Evolutionary conservation across 1,140 invertebrate species (phyloP).

Genomic region (Pseudomyrmex dendroicus): DNA sequence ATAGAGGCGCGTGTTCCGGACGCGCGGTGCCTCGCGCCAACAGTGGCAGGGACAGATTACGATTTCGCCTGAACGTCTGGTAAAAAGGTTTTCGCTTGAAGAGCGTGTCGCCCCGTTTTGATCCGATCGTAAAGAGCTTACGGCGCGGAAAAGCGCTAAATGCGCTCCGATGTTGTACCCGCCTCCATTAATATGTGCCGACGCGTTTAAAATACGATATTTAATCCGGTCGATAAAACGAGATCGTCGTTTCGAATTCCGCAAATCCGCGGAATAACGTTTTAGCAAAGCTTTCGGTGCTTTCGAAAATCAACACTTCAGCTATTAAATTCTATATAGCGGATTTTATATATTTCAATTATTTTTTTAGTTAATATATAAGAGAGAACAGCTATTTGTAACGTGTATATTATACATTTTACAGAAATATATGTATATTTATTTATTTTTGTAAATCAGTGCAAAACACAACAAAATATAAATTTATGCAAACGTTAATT

Average conservation of each 20-base stretch:
- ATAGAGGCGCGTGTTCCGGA: slow-evolving; percentile 68
- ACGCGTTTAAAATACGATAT: slow-evolving; percentile 58
- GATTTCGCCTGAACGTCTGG: slow-evolving; percentile 54
- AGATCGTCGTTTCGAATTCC: slow-evolving; percentile 26
- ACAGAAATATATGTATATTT: too few relatives aligned
- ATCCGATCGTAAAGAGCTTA: slow-evolving; percentile 54
- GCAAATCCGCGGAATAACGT: slow-evolving; percentile 57
- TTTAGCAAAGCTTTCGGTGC: slow-evolving; percentile 51
- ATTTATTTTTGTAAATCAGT: too few relatives aligned
- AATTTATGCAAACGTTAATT: too few relatives aligned
- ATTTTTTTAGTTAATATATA: not conserved
- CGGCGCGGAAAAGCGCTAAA: slow-evolving; percentile 48
- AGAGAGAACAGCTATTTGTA: too few relatives aligned
- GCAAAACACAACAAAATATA: too few relatives aligned
- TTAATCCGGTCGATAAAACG: slow-evolving; percentile 44
- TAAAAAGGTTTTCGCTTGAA: slow-evolving; percentile 31
- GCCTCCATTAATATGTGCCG: slow-evolving; percentile 52
- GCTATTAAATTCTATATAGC: slow-evolving; percentile 39
- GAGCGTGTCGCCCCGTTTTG: slow-evolving; percentile 50
- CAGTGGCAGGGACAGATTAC: slow-evolving; percentile 63
- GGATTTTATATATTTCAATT: not conserved
- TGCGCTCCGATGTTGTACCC: slow-evolving; percentile 36
- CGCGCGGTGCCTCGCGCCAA: slow-evolving; percentile 12
- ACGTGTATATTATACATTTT: too few relatives aligned
- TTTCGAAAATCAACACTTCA: slow-evolving; percentile 60